Evolutionary conservation across 2,113 vertebrate species (phyloP), one percentile per base, ranked within the genome.

Genomic region (Neotragus moschatus): DNA sequence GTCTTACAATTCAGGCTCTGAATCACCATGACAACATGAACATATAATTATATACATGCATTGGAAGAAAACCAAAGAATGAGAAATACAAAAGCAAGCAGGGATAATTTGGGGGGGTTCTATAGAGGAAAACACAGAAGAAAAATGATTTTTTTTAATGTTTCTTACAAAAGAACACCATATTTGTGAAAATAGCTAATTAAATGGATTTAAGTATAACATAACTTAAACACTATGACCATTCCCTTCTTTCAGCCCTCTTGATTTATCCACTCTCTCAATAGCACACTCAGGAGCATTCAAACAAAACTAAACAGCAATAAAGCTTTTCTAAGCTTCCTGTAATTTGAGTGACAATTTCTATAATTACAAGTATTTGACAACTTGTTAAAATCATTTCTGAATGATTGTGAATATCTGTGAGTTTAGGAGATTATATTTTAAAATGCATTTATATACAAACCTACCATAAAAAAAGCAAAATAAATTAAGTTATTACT

Each of bases 11-110:
- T 98, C 95, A 93, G 97, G 91, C 92, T 96, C 98, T 95, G 94
- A 96, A 96, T 99, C 98, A 97, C 98, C 98, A 98, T 98, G 98
- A 99, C 98, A 99, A 99, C 98, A 97, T 0, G 39, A 98, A 97
- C 98, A 97, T 97, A 93, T 98, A 98, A 98, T 99, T 98, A 98
- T 87, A 98, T 96, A 97, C 86, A 94, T 89, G 97, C 82, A 97
- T 33, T 97, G 97, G 73, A 97, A 97, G 97, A 97, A 98, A 97
- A 97, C 51, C 92, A 95, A 96, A 97, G 92, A 98, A 97, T 94
- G 55, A 95, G 80, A 98, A 98, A 96, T 95, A 98, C 94, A 95
- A 96, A 98, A 91, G 96, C 96, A 95, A 63, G 82, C 26, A 15
- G 96, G 81, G 92, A 88, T 88, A 90, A 61, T 79, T 94, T 58